phyloP scores from a whole-genome alignment of 2,113 vertebrate species.

The Tyrannus savana region DNA sequence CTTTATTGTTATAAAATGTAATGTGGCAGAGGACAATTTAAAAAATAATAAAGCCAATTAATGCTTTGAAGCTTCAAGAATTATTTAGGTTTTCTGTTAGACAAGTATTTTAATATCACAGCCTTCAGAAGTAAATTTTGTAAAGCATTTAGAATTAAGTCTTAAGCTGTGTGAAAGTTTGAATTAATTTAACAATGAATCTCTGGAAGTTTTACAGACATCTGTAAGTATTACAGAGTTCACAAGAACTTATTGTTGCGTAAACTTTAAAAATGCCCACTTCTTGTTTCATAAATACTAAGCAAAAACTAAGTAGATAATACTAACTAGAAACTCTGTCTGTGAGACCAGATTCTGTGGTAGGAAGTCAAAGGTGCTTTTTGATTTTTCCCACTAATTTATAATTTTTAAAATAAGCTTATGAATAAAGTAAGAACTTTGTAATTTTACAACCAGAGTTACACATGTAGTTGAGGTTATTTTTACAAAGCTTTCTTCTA shows the following conservation, averaged over 20 bases:
- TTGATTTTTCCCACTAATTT: background rate
- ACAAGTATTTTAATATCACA: background rate
- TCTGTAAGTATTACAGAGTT: background rate
- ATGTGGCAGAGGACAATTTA: background rate
- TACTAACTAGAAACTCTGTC: background rate
- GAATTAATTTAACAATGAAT: background rate
- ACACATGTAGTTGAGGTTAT: background rate
- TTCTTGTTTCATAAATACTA: background rate
- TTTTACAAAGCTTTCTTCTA: background rate
- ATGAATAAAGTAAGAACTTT: background rate
- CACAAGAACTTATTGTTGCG: background rate
- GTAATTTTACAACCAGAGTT: background rate
- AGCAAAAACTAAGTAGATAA: background rate
- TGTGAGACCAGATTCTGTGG: accelerated
- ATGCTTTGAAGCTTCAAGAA: background rate
- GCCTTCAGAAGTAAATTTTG: background rate
- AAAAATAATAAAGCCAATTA: background rate
- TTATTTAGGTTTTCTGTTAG: background rate
- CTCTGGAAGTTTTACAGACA: background rate
- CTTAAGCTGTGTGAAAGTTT: background rate
- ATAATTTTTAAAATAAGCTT: background rate
- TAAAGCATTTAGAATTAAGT: background rate
- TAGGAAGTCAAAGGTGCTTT: background rate
- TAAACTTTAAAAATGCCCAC: background rate
- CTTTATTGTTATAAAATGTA: background rate